Evolutionary conservation across 2,888 invertebrate species (phyloP).

Genomic region (Chironomus tentans): DNA sequence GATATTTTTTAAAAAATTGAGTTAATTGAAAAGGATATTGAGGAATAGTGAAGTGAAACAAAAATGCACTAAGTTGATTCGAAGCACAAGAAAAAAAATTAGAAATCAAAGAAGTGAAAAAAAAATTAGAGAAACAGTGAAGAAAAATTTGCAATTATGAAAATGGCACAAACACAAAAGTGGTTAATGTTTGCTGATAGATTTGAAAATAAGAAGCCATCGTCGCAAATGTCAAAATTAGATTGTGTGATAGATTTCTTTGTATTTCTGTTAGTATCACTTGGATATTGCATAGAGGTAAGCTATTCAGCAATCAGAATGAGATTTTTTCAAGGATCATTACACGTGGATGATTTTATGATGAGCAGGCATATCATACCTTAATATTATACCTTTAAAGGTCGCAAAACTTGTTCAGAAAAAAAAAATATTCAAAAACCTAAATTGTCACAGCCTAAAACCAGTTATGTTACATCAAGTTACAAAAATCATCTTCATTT

Average conservation of each 20-base stretch:
- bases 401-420: not conserved
- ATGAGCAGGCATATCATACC: not conserved
- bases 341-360: not conserved
- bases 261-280: not conserved
- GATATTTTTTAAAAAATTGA: not conserved
- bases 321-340: not conserved
- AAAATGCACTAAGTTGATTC: not conserved
- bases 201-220: not conserved
- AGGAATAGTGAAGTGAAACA: not conserved
- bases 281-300: conserved; percentile 13
- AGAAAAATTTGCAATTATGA: not conserved
- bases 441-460: no score
- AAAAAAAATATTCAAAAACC: no score
- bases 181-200: conserved; percentile 6
- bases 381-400: not conserved
- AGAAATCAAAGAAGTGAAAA: not conserved
- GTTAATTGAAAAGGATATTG: no score
- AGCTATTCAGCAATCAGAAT: not conserved
- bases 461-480: no score
- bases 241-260: conserved; percentile 7
- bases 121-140: not conserved
- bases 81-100: no score
- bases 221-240: not conserved
- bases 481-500: no score
- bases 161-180: not conserved